These are phyloP conservation scores for Apotomis capreana DNA, from an alignment of 2,888 invertebrate genomes.

Conservation along the genomic window DNA sequence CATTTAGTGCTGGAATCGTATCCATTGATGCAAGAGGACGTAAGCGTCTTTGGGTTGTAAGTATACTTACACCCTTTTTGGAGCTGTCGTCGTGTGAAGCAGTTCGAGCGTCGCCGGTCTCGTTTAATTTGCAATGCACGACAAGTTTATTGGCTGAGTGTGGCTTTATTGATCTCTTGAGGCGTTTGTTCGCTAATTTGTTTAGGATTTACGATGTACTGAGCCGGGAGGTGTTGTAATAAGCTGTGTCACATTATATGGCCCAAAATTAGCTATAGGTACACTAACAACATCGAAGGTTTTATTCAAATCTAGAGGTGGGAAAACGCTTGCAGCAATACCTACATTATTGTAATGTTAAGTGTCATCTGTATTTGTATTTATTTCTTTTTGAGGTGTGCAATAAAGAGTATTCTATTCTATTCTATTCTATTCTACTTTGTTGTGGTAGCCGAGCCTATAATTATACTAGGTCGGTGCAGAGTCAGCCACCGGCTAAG, in stretches of 20 bases:
- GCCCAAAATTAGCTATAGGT: background rate
- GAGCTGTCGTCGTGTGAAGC: background rate
- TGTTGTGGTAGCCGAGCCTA: too few relatives aligned
- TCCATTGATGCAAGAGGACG: background rate
- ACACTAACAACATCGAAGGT: background rate
- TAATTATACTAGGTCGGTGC: too few relatives aligned
- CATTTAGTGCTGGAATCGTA: background rate
- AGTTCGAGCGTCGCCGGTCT: slow-evolving; percentile 16
- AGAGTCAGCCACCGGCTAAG: too few relatives aligned
- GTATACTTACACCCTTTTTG: slow-evolving; percentile 1
- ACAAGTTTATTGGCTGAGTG: slow-evolving; percentile 34
- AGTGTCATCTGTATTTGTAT: too few relatives aligned
- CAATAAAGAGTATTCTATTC: too few relatives aligned
- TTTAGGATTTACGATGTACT: slow-evolving; percentile 24
- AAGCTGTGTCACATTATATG: slow-evolving; percentile 15
- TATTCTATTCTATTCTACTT: too few relatives aligned
- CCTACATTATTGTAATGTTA: too few relatives aligned
- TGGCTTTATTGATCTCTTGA: slow-evolving; percentile 38
- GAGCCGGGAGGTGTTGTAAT: slow-evolving; percentile 13
- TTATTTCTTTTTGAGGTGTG: too few relatives aligned
- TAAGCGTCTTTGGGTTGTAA: background rate
- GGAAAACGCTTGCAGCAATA: too few relatives aligned
- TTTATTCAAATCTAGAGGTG: background rate
- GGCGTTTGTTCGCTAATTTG: slow-evolving; percentile 25
- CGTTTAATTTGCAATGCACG: slow-evolving; percentile 39